Evolutionary conservation across 1,140 invertebrate genomes (phyloP).

Genomic region (Himalopsyche phryganea): DNA sequence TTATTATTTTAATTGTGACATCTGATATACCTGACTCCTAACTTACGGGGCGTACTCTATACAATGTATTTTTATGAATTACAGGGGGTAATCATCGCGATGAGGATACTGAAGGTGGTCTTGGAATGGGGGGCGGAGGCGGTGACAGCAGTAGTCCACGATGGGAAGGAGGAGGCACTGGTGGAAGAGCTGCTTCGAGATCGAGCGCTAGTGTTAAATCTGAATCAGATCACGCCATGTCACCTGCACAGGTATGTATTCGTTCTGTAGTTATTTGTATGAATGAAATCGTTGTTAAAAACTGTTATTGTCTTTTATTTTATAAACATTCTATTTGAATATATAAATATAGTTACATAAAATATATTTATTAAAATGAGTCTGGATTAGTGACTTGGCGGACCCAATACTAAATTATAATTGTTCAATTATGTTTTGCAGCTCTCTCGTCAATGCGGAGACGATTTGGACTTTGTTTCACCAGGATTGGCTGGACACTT

Average conservation of each 20-base stretch:
- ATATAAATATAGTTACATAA: too few species aligned
- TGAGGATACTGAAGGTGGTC: constrained; percentile 55
- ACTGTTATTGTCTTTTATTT: too few species aligned
- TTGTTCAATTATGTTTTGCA: too few species aligned
- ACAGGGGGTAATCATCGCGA: constrained; percentile 48
- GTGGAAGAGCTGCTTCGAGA: constrained; percentile 69
- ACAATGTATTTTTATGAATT: constrained; percentile 15
- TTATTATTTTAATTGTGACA: too few species aligned
- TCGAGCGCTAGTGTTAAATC: constrained; percentile 89
- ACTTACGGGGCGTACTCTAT: too few species aligned
- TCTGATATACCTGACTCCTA: too few species aligned
- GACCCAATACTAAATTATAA: too few species aligned
- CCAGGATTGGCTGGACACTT: constrained; percentile 45
- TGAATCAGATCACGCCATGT: constrained; percentile 56
- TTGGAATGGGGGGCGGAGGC: constrained; percentile 62
- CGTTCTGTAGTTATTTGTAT: too few species aligned
- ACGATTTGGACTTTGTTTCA: constrained; percentile 48
- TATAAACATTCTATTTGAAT: too few species aligned
- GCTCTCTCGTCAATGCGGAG: constrained; percentile 50
- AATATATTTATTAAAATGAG: too few species aligned
- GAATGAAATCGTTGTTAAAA: too few species aligned
- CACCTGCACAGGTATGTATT: constrained; percentile 36
- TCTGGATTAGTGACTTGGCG: too few species aligned
- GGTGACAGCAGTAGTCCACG: constrained; percentile 74
- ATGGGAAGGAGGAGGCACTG: constrained; percentile 70